These are phyloP conservation scores for Andrena cerasifolii DNA, from an alignment of 1,140 invertebrate species.

Conservation along the genomic window DNA sequence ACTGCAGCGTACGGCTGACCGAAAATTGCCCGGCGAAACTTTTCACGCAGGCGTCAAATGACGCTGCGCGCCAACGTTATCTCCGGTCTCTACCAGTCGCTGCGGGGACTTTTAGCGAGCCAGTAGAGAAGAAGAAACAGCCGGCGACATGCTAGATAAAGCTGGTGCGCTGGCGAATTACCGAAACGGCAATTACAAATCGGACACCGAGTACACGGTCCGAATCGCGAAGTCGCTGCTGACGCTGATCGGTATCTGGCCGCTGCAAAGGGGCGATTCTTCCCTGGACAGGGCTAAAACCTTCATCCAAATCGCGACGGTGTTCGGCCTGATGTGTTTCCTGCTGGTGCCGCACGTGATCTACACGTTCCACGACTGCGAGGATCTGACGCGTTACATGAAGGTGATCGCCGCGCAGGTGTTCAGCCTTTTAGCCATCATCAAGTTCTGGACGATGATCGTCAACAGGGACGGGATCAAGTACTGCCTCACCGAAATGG, in stretches of 20 bases:
- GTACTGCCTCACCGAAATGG: constrained; percentile 71
- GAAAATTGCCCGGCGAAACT: constrained; percentile 2
- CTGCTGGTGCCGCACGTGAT: constrained; percentile 72
- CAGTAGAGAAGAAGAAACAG: not conserved
- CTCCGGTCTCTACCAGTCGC: not conserved
- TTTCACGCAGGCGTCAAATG: constrained; percentile 24
- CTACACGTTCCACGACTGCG: constrained; percentile 73
- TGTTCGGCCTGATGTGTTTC: constrained; percentile 74
- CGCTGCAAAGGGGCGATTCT: constrained; percentile 65
- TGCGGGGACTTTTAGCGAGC: not conserved
- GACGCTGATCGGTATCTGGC: constrained; percentile 76
- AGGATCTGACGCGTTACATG: constrained; percentile 74
- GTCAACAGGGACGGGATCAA: constrained; percentile 71
- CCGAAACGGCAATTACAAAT: constrained; percentile 65
- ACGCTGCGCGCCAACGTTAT: not conserved
- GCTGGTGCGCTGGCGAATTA: too few species aligned
- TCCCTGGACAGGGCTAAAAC: constrained; percentile 44
- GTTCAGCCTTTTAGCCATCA: constrained; percentile 73
- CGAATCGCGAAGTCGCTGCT: constrained; percentile 68
- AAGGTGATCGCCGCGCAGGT: constrained; percentile 76
- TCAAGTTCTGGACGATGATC: constrained; percentile 77
- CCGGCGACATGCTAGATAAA: not conserved
- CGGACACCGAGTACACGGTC: constrained; percentile 70
- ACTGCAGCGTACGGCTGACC: not conserved
- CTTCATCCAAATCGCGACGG: constrained; percentile 59